Percentiles rank a stretch among this genome's conserved stretches.
phyloP scores from a whole-genome alignment of 2,888 invertebrate species.

The Smittia sp. region DNA sequence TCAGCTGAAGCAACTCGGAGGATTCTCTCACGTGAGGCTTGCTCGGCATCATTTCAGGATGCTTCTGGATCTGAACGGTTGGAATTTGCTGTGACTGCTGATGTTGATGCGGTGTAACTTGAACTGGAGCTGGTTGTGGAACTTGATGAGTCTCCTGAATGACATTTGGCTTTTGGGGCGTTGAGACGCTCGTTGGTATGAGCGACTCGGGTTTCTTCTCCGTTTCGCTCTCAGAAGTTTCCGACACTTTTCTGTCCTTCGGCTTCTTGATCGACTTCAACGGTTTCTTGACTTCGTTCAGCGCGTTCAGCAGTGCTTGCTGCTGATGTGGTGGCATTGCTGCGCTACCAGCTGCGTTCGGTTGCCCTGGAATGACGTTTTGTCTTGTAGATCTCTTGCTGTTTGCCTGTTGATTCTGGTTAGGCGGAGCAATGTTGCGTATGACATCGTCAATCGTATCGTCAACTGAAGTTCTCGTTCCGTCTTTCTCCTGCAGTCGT shows the following conservation, averaged over 20 bases:
- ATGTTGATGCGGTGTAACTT: not conserved
- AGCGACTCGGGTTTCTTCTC: conserved; percentile 56
- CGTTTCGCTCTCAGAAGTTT: conserved; percentile 63
- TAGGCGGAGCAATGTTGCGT: conserved; percentile 58
- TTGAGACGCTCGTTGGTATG: not conserved
- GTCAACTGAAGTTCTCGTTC: conserved; percentile 73
- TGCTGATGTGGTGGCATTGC: not conserved
- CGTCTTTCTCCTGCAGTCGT: conserved; percentile 74
- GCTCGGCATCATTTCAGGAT: conserved; percentile 47
- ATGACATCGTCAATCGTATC: conserved; percentile 89
- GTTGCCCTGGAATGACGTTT: conserved; percentile 47
- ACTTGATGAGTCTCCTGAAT: not conserved
- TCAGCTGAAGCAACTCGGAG: conserved; percentile 62
- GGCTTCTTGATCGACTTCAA: conserved; percentile 63
- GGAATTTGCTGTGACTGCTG: not conserved
- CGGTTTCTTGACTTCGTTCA: conserved; percentile 59
- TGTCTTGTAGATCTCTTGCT: conserved; percentile 58
- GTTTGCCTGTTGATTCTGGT: not conserved
- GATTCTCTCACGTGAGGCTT: conserved; percentile 50
- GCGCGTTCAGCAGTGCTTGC: conserved; percentile 45
- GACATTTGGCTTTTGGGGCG: not conserved
- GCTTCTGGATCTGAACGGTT: conserved; percentile 12
- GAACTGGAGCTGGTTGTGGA: not conserved
- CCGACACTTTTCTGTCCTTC: conserved; percentile 64
- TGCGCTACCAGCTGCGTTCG: conserved; percentile 49